These are phyloP conservation scores for Acinonyx jubatus DNA, from an alignment of 2,113 vertebrate species.

Conservation along the genomic window DNA sequence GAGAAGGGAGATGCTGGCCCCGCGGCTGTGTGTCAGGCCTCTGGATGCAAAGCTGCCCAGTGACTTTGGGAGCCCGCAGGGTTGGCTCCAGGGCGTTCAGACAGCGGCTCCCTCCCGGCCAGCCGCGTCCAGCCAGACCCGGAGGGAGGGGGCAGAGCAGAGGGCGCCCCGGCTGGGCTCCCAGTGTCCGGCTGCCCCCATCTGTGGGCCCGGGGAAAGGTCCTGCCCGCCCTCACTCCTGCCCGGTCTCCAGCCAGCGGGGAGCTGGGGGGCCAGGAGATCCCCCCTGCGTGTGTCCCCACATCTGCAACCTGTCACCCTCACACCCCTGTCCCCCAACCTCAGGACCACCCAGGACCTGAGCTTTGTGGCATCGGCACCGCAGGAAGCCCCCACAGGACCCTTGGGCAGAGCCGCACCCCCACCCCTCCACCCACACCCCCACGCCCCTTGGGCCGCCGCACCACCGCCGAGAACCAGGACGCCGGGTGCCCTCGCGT, in stretches of 20 bases:
- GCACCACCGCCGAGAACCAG: no score
- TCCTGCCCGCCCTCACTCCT: no score
- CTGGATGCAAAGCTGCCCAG: not conserved
- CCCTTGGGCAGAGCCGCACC: not conserved
- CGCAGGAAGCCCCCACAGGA: not conserved
- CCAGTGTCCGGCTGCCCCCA: not conserved
- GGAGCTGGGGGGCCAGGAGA: fast-evolving
- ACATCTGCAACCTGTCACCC: not conserved
- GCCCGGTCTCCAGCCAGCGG: not conserved
- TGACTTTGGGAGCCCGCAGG: fast-evolving
- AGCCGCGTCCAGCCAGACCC: not conserved
- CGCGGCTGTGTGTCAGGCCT: not conserved
- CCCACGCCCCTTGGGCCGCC: fast-evolving
- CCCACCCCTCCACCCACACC: not conserved
- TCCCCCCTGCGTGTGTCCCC: not conserved
- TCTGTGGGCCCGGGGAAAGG: not conserved
- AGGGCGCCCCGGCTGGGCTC: fast-evolving
- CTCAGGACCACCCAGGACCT: not conserved
- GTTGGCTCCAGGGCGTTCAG: no score
- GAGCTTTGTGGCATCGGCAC: not conserved
- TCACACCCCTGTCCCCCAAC: not conserved
- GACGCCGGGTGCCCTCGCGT: fast-evolving
- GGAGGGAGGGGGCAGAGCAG: not conserved
- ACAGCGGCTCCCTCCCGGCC: no score
- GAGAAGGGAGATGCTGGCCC: no score